phyloP scores from a whole-genome alignment of 2,797 vertebrate genomes.

The Lepilemur septentrionalis region DNA sequence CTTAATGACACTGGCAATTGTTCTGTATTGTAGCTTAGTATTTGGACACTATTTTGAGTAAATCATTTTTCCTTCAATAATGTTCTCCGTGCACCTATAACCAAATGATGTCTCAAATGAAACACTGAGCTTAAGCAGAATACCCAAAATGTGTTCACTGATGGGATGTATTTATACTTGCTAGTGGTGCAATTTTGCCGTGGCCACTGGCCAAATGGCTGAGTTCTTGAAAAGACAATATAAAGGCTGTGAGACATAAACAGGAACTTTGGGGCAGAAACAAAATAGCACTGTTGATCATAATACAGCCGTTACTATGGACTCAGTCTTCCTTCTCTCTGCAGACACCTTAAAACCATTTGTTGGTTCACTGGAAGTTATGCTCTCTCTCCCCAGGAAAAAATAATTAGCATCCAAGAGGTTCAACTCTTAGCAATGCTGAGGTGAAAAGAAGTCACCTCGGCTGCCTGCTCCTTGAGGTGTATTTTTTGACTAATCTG shows the following conservation, averaged over 20 bases:
- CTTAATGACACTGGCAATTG: not conserved
- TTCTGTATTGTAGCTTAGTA: not conserved
- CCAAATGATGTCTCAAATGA: not conserved
- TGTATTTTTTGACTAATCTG: not conserved
- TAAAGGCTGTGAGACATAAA: constrained; percentile 65
- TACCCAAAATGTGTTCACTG: not conserved
- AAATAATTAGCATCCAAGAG: not conserved
- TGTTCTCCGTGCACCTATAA: not conserved
- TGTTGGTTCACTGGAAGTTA: not conserved
- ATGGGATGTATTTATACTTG: constrained; percentile 1
- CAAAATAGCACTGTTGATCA: constrained; percentile 65
- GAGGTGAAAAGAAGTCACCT: not conserved
- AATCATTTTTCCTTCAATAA: not conserved
- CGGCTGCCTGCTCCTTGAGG: not conserved
- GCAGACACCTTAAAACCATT: not conserved
- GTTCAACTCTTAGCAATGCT: not conserved
- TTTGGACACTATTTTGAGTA: not conserved
- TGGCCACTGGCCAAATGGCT: constrained; percentile 62
- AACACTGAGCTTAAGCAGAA: constrained; percentile 26
- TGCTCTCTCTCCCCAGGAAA: not conserved
- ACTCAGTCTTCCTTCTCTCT: not conserved
- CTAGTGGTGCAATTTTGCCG: not conserved
- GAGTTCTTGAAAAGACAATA: constrained; percentile 59
- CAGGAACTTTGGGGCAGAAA: constrained; percentile 67
- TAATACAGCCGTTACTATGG: constrained; percentile 66